These are phyloP conservation scores for Ursus arctos DNA, from an alignment of 2,113 vertebrate genomes.

Conservation along the genomic window DNA sequence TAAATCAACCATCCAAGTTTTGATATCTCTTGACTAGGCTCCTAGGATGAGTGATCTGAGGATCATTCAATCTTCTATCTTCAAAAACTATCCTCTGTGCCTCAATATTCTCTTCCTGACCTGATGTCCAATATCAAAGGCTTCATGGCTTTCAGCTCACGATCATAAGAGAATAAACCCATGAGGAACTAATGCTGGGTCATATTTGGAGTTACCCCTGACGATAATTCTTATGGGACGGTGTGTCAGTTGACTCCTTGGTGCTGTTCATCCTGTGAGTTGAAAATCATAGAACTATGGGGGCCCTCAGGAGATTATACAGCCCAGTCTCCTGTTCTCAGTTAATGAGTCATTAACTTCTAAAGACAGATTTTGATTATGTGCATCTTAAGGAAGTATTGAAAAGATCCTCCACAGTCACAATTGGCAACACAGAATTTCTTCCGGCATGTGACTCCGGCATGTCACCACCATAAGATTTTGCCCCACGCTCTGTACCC, in stretches of 20 bases:
- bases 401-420: not conserved
- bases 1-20: not conserved
- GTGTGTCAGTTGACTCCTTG: not conserved
- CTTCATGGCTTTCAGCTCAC: not conserved
- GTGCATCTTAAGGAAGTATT: not conserved
- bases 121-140: not conserved
- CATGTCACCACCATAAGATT: not conserved
- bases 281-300: not conserved
- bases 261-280: not conserved
- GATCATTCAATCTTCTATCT: not conserved
- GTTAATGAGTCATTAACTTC: not conserved
- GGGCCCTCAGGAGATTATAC: not conserved
- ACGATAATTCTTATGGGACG: not conserved
- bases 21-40: slow-evolving; percentile 20
- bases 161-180: not conserved
- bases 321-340: not conserved
- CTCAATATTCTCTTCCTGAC: slow-evolving; percentile 10
- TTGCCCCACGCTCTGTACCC: not conserved
- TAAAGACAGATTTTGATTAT: not conserved
- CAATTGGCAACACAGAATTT: not conserved
- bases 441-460: not conserved
- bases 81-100: not conserved
- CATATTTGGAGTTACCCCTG: not conserved
- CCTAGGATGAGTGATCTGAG: not conserved
- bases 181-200: not conserved